Percentiles rank a stretch among this genome's conserved stretches.
These are phyloP conservation scores for Leuciscus idus DNA, from an alignment of 2,113 vertebrate species.

Conservation along the genomic window DNA sequence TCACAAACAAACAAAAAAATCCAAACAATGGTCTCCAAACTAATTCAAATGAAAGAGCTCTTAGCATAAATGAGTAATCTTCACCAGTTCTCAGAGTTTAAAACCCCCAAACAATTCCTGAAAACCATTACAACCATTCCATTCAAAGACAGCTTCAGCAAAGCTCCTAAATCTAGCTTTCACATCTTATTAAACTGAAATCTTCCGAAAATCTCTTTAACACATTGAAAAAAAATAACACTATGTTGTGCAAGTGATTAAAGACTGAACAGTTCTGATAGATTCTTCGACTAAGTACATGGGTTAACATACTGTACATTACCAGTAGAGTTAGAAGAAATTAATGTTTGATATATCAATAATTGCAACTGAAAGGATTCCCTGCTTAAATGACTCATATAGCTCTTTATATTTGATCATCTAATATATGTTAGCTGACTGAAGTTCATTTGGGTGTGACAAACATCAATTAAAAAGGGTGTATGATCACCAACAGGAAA, in stretches of 20 bases:
- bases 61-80: conserved; percentile 64
- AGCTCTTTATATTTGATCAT: not conserved
- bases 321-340: conserved; percentile 32
- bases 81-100: conserved; percentile 64
- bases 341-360: not conserved
- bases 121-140: conserved; percentile 69
- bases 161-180: conserved; percentile 52
- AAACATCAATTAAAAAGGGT: not conserved
- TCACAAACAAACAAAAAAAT: conserved; percentile 51
- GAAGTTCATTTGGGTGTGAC: not conserved
- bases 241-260: not conserved
- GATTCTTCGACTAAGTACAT: conserved; percentile 9
- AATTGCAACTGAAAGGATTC: conserved; percentile 21
- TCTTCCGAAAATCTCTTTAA: conserved; percentile 12
- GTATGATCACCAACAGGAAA: not conserved
- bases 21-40: conserved; percentile 57
- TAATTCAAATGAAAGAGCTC: conserved; percentile 61
- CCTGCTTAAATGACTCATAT: not conserved
- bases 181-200: conserved; percentile 35
- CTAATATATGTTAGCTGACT: not conserved
- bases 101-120: conserved; percentile 45
- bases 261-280: conserved; percentile 1
- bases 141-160: conserved; percentile 58
- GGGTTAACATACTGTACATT: conserved; percentile 46
- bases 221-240: conserved; percentile 2